Base-by-base conservation (phyloP, 2,797 vertebrate genomes). In the Cyprinella venusta region DNA sequence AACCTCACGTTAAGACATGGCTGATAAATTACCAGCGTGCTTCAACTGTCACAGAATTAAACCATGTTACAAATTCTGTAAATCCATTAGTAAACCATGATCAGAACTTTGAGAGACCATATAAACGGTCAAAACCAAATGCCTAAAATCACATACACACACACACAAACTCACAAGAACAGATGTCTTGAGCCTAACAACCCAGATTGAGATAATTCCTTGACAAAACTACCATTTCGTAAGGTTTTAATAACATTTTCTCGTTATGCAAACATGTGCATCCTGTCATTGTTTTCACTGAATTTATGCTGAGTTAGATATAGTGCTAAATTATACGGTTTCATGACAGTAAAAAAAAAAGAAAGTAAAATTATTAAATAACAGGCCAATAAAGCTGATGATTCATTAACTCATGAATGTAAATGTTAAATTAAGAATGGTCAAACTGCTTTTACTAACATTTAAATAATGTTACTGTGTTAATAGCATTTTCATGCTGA, bases 21-120 rank as follows among this genome's bases (percentile, higher is more conserved):
- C 68, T 54, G 63, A 87, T 86, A 82, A 89, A 88, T 87, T 79
- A 85, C 65, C 33, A 45, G 61, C 74, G 24, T 40, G 56, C 56
- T 64, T 52, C 63, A 59, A 63, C 87, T 75, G 21, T 52, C 72
- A 30, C 40, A 30, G 19, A 50, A 84, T 83, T 76, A 42, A 67
- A 64, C n/a, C 56, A 64, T n/a, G 26, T 54, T 56, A 40, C 13
- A 38, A 48, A 50, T 38, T 63, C 3, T 61, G 54, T 50, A 71
- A 63, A 81, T 71, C 67, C 24, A 45, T 70, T 21, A 2, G 7
- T 70, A 42, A 12, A 4, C 15, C 36, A 52, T 42, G 65, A 56
- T 56, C 4, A 59, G 52, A 80, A n/a, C 16, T 61, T 70, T n/a
- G 42, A 45, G 18, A 70, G 65, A 61, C 36, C 1, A 8, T 8